Base-by-base conservation (phyloP, 1,140 invertebrate genomes). In the Mizuhopecten yessoensis region DNA sequence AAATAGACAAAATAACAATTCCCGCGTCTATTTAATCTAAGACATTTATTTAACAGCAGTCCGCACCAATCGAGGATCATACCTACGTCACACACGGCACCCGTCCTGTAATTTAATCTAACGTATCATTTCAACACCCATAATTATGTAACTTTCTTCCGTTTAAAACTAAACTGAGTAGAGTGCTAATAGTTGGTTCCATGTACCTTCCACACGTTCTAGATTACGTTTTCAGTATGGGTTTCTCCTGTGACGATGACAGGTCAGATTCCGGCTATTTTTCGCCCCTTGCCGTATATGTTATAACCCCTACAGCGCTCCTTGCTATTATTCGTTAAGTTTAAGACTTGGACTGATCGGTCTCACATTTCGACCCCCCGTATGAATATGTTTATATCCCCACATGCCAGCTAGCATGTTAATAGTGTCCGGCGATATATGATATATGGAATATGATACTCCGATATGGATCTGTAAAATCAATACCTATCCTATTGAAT, bases 331-430 rank as follows among this genome's bases (percentile, higher is more conserved):
- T 75, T 75, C 5, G 29, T 29, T 75, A 75, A 75, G n/a, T n/a
- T 1, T n/a, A n/a, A 1, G 42, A 13, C 20, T 75, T 17, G 1
- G 57, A 17, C 29, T 9, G 23, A 75, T n/a, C 2, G n/a, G 57
- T 75, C 23, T 75, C 57, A 75, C 57, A 75, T 75, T 75, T 75
- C 57, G 57, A 75, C 57, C 57, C n/a, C 57, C 57, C 17, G 57
- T 45, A 17, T 45, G 17, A 45, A 45, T 45, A 45, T 45, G 17
- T 75, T 3, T 29, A 75, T n/a, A 29, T 75, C 57, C 57, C 57
- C 17, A n/a, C 23, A 75, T 75, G 29, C 57, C n/a, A 75, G 23
- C 57, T 17, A 75, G 5, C 17, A 9, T n/a, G 17, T 75, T 29
- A 23, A 9, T 75, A 75, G 57, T 75, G 57, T 75, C 57, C 0